Evolutionary conservation across 2,797 vertebrate species (phyloP), one percentile per base, ranked within the genome.

Genomic region (Argyrosomus regius): DNA sequence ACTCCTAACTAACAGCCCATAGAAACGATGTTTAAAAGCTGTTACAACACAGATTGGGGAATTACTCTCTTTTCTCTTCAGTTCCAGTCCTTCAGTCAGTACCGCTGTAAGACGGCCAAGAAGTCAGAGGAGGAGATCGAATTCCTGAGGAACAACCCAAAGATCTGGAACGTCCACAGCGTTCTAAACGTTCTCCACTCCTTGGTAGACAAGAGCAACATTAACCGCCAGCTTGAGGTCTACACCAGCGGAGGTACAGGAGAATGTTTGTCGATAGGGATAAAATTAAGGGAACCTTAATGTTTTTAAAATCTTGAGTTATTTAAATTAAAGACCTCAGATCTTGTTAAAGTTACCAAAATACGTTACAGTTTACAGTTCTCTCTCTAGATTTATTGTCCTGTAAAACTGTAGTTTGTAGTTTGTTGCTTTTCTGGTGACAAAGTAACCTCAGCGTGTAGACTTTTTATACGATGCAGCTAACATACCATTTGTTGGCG

Each of bases 11-110:
- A 35, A 8, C 35, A 35, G 6, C 18, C 26, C 3, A 6, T 14
- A 39, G n/a, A 45, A 54, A 57, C 11, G 3, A 4, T 52, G 16
- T 17, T 17, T 48, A 24, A 39, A 64, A 31, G 16, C 41, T 17
- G n/a, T 14, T 45, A 31, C 6, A 20, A 61, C 20, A 10, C 0
- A 8, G 3, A 63, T 48, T 3, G n/a, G 22, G 20, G 48, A 31
- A 17, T 50, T 17, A n/a, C 22, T 5, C 14, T 71, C 1, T 81
- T 43, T 43, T 1, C 59, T 74, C 49, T 80, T 22, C 83, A 99
- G 98, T 99, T 99, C 89, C 98, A 99, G 89, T 99, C 98, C 0
- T 99, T 99, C 84, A 99, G 98, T 88, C 98, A 99, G 94, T 99
- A 99, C 88, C 98, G 98, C 87, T 99, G 98, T 66, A 99, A 99